Conservation (phyloP, 2,888 invertebrate genomes). For the Aphidius colemani region DNA sequence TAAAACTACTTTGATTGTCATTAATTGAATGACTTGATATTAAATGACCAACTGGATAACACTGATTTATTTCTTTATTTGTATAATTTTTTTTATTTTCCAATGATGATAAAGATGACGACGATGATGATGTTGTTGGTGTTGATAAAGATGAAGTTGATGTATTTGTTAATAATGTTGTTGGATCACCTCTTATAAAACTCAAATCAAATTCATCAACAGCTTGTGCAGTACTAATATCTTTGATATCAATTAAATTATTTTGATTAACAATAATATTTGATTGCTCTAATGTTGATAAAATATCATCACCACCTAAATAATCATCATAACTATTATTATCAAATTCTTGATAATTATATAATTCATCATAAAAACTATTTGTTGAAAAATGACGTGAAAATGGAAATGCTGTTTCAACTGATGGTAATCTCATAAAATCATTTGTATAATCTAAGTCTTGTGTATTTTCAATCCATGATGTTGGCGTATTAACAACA, state of each 20-base stretch:
- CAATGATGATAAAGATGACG: conserved; percentile 34
- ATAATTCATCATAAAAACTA: conserved; percentile 24
- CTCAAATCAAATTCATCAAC: conserved; percentile 55
- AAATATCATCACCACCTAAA: conserved; percentile 30
- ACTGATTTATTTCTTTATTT: conserved; percentile 32
- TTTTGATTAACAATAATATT: too few relatives aligned
- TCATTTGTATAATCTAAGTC: conserved; percentile 45
- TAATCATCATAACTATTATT: conserved; percentile 35
- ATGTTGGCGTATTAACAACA: conserved; percentile 44
- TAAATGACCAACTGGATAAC: conserved; percentile 53
- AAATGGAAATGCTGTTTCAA: conserved; percentile 52
- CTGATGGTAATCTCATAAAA: conserved; percentile 17
- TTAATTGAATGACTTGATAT: conserved; percentile 41
- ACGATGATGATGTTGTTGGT: conserved; percentile 28
- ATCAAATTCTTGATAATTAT: conserved; percentile 27
- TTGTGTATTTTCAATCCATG: conserved; percentile 39
- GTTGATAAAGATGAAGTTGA: too few relatives aligned
- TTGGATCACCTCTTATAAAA: conserved; percentile 54
- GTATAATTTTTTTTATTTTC: conserved; percentile 42
- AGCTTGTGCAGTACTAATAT: conserved; percentile 36
- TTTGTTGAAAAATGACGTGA: conserved; percentile 43
- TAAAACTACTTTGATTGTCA: conserved; percentile 21
- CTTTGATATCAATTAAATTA: conserved; percentile 16
- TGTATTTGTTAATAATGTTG: conserved; percentile 39
- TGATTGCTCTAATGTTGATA: not conserved